A percentile compares a stretch with the other conserved stretches of the same genome.
Evolutionary conservation across 2,797 vertebrate genomes (phyloP).

Genomic region (Peromyscus attwateri): DNA sequence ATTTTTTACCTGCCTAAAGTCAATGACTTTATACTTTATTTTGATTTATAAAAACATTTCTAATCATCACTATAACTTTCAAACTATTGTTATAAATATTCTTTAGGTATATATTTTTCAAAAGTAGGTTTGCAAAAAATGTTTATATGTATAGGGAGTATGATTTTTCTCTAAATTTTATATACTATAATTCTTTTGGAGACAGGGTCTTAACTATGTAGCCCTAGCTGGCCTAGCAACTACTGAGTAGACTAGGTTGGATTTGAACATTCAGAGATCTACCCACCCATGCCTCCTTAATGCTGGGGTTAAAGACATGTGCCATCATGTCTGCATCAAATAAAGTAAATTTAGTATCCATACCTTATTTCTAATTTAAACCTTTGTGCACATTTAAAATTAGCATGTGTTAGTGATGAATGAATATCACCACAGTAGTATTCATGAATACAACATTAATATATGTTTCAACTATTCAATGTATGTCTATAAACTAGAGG

Average conservation of each 20-base stretch:
- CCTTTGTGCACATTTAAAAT: background rate
- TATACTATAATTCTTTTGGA: background rate
- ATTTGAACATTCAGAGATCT: background rate
- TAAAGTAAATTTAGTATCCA: background rate
- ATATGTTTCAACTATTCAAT: background rate
- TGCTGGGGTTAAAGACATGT: background rate
- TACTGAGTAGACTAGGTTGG: background rate
- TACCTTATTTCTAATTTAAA: background rate
- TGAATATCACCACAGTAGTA: background rate
- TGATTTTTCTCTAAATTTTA: slow-evolving; percentile 22
- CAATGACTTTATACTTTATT: slow-evolving; percentile 1
- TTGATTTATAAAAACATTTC: slow-evolving; percentile 12
- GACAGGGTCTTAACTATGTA: background rate
- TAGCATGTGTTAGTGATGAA: background rate
- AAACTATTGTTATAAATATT: background rate
- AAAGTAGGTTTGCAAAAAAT: background rate
- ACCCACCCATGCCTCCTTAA: too few species aligned
- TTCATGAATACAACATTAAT: background rate
- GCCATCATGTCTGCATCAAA: background rate
- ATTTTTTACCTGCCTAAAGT: slow-evolving; percentile 29
- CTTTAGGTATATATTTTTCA: background rate
- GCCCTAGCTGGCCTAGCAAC: background rate
- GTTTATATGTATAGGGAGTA: background rate
- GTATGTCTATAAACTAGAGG: background rate
- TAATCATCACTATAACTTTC: background rate